A percentile compares a stretch with the other conserved stretches of the same genome.
These are phyloP conservation scores for zebrafish (Danio rerio) DNA, from an alignment of 2,113 vertebrate species.

Conservation along the genomic window DNA sequence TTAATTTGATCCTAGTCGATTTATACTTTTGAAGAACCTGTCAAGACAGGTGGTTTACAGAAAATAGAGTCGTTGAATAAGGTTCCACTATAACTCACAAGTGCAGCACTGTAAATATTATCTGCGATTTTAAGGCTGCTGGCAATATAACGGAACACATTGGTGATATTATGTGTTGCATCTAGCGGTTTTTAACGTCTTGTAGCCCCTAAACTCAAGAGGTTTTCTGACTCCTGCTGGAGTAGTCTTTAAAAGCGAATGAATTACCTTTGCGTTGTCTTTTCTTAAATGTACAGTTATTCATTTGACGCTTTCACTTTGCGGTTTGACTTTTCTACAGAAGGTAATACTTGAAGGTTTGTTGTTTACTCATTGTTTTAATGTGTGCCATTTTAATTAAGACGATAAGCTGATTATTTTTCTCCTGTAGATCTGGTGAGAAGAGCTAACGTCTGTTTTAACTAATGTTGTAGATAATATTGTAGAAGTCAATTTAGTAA, in stretches of 20 bases:
- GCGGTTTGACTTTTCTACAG: slow-evolving; percentile 38
- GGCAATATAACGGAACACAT: slow-evolving; percentile 28
- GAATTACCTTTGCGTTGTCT: slow-evolving; percentile 38
- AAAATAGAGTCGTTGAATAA: not conserved
- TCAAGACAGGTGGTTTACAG: slow-evolving; percentile 29
- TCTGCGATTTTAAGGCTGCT: slow-evolving; percentile 15
- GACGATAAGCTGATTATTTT: not conserved
- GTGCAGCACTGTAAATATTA: not conserved
- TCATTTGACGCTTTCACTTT: slow-evolving; percentile 38
- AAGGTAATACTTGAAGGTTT: slow-evolving; percentile 19
- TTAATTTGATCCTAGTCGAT: not conserved
- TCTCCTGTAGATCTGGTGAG: not conserved
- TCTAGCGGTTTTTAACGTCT: slow-evolving; percentile 15
- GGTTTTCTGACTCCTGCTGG: slow-evolving; percentile 32
- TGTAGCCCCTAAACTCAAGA: slow-evolving; percentile 11
- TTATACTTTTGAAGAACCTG: not conserved
- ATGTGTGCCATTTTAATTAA: slow-evolving; percentile 35
- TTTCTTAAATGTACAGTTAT: slow-evolving; percentile 29
- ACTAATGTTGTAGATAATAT: not conserved
- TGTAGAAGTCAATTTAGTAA: slow-evolving; percentile 29
- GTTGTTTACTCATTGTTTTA: too few species aligned
- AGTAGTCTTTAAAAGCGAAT: slow-evolving; percentile 57
- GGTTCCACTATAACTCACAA: not conserved
- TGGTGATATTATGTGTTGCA: not conserved
- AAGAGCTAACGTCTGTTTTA: slow-evolving; percentile 24